Base-by-base conservation (phyloP, 53 echinoderm and acorn worm species). In the Actinopyga echinites region DNA sequence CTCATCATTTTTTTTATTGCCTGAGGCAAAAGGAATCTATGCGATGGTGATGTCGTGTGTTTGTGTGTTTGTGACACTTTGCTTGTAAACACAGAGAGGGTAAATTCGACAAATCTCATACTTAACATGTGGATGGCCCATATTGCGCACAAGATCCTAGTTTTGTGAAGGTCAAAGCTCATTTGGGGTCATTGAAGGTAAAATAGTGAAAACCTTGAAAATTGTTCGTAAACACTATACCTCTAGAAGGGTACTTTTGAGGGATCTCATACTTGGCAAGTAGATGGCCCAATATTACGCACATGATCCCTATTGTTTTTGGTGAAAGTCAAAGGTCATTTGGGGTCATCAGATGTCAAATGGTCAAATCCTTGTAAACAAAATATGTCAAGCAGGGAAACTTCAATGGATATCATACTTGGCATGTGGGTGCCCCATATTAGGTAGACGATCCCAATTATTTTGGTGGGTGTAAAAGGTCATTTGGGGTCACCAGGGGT, bases 21-120 rank as follows among this genome's bases (percentile, higher is more conserved):
- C 66, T n/a, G n/a, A 65, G 34, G 34, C 34, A 65, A 30, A 65
- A 65, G 65, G 33, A 65, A 65, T 65, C 65, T 65, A 65, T 65
- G 29, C 65, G 19, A 65, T 65, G 33, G 33, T 65, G 65, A 65
- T 65, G 65, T 19, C 11, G 20, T 31, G 65, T 65, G 11, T 65
- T 7, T 65, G 33, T 65, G 65, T 65, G 65, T 31, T 19, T 40
- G 6, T 40, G 40, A 40, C 40, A 40, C 40, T 40, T 40, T 40
- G 40, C 40, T 40, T 40, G 40, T 40, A n/a, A n/a, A n/a, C n/a
- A n/a, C n/a, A n/a, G n/a, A n/a, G n/a, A n/a, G n/a, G n/a, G n/a
- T 25, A 61, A 19, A 7, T 6, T 65, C 15, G 8, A 8, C 1
- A 8, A 8, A 28, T 34, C 17, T 65, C 20, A 65, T 29, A 65